phyloP scores from a whole-genome alignment of 2,888 invertebrate species.

The Meiosimyza platycephala region DNA sequence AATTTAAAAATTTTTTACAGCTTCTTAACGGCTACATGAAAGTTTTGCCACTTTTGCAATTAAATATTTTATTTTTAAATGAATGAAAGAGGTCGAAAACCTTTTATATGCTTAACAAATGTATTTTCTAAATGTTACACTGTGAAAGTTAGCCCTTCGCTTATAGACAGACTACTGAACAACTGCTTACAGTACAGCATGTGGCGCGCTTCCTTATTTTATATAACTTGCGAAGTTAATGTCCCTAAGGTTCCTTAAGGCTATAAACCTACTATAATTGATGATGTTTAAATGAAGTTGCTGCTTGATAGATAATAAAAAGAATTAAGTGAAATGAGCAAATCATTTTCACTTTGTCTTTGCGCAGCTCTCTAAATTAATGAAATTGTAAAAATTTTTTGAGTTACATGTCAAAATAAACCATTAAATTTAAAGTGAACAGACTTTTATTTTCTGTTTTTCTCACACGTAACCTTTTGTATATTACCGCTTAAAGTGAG shows the following conservation, averaged over 20 bases:
- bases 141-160: no score
- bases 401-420: constrained; percentile 8
- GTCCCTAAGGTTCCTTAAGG: no score
- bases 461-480: no score
- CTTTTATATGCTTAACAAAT: no score
- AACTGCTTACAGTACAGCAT: background rate
- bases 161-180: no score
- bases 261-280: constrained; percentile 10
- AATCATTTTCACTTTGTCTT: background rate
- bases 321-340: background rate
- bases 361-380: background rate
- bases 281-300: constrained; percentile 31
- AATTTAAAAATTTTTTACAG: no score
- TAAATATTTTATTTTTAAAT: no score
- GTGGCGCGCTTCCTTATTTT: background rate
- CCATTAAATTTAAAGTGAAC: background rate
- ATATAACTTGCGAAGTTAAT: background rate
- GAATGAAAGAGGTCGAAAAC: no score
- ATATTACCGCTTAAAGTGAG: background rate
- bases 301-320: background rate
- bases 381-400: constrained; percentile 1
- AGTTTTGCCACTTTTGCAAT: no score
- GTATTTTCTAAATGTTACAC: no score
- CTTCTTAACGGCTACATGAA: no score
- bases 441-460: no score